Evolutionary conservation across 37 sponge, comb jelly and placozoan genomes (phyloP).

Genomic region (Mnemiopsis leidyi): DNA sequence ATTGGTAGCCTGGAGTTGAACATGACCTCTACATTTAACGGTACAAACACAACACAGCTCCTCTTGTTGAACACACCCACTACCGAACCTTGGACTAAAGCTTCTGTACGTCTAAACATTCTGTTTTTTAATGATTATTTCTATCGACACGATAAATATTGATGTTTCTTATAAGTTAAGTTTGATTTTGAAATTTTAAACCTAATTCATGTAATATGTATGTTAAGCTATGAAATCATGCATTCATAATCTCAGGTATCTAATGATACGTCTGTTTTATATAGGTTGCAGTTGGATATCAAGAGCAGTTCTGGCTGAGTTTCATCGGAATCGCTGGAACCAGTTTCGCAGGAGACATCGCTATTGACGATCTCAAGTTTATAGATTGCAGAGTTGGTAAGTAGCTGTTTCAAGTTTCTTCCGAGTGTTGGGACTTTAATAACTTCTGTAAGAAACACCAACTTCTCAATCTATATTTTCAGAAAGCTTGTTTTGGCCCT

Average conservation of each 20-base stretch:
- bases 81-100: slow-evolving; percentile 26
- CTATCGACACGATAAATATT: no score
- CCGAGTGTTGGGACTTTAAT: no score
- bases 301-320: slow-evolving; percentile 60
- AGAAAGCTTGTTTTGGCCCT: not conserved
- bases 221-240: not conserved
- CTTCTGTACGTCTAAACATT: not conserved
- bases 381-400: slow-evolving; percentile 58
- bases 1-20: not conserved
- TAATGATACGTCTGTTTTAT: no score
- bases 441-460: not conserved
- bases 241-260: no score
- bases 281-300: slow-evolving; percentile 2
- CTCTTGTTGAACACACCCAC: not conserved
- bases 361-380: slow-evolving; percentile 68
- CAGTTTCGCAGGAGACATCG: slow-evolving; percentile 68
- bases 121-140: no score
- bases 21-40: slow-evolving; percentile 43
- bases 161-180: not conserved
- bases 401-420: not conserved
- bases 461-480: not conserved
- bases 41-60: not conserved
- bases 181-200: not conserved
- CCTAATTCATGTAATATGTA: not conserved
- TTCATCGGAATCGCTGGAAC: slow-evolving; percentile 65